A percentile compares a stretch with the other conserved stretches of the same genome.
Evolutionary conservation across 1,140 invertebrate genomes (phyloP).

Genomic region (Cotesia typhae): DNA sequence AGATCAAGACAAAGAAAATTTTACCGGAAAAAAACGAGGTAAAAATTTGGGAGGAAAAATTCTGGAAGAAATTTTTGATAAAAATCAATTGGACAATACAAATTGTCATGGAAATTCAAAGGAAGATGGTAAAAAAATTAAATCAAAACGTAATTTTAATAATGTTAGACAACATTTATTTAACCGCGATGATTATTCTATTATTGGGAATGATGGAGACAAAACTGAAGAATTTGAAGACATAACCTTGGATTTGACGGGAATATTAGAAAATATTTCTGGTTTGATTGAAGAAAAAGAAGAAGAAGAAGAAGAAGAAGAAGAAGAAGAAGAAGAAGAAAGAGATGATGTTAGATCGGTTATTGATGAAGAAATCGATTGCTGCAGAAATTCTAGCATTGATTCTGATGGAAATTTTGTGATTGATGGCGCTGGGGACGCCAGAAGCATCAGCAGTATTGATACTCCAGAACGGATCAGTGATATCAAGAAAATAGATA

Average conservation of each 20-base stretch:
- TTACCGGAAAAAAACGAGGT: too few species aligned
- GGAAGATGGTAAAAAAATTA: slow-evolving; percentile 34
- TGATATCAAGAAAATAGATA: slow-evolving; percentile 42
- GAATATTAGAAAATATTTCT: slow-evolving; percentile 40
- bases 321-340: slow-evolving; percentile 6
- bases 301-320: slow-evolving; percentile 3
- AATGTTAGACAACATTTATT: slow-evolving; percentile 62
- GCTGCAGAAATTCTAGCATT: not conserved
- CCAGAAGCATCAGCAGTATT: slow-evolving; percentile 37
- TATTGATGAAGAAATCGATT: slow-evolving; percentile 2
- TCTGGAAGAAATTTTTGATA: slow-evolving; percentile 11
- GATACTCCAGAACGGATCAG: slow-evolving; percentile 43
- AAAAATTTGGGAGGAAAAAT: too few species aligned
- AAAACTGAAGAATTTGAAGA: slow-evolving; percentile 47
- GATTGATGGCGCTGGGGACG: slow-evolving; percentile 48
- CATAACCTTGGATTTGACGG: slow-evolving; percentile 58
- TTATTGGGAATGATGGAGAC: slow-evolving; percentile 17
- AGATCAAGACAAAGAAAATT: too few species aligned
- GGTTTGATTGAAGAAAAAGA: slow-evolving; percentile 5
- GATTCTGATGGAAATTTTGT: slow-evolving; percentile 37
- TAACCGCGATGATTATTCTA: slow-evolving; percentile 56
- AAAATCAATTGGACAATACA: slow-evolving; percentile 45
- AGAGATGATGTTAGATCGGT: not conserved
- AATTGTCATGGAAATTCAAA: slow-evolving; percentile 25
- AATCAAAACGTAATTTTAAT: slow-evolving; percentile 47